phyloP scores from a whole-genome alignment of 2,888 invertebrate genomes.

The Pollenia labialis region DNA sequence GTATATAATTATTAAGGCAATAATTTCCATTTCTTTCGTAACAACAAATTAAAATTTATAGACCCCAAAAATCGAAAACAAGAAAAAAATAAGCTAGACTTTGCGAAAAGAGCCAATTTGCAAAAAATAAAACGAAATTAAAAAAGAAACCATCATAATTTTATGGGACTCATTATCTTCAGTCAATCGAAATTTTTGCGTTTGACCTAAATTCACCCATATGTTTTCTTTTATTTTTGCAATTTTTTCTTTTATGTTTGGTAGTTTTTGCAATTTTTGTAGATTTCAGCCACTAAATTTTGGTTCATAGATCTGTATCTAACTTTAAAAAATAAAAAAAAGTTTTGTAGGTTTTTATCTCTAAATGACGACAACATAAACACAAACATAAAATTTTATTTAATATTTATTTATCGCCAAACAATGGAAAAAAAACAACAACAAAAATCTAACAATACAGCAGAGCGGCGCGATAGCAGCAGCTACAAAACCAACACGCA shows the following conservation, averaged over 20 bases:
- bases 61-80: constrained; percentile 4
- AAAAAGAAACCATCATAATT: constrained; percentile 56
- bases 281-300: constrained; percentile 34
- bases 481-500: constrained; percentile 38
- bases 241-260: not conserved
- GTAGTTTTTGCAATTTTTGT: not conserved
- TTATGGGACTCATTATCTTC: constrained; percentile 60
- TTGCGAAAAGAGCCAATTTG: constrained; percentile 41
- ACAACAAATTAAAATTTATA: constrained; percentile 51
- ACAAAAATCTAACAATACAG: constrained; percentile 30
- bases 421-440: constrained; percentile 40
- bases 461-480: not conserved
- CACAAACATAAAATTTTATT: constrained; percentile 25
- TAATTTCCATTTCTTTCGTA: constrained; percentile 4
- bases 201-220: constrained; percentile 68
- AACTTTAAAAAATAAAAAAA: constrained; percentile 18
- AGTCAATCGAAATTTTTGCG: constrained; percentile 53
- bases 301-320: constrained; percentile 48
- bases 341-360: constrained; percentile 54
- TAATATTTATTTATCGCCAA: constrained; percentile 45
- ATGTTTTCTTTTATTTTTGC: constrained; percentile 53
- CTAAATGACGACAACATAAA: constrained; percentile 61
- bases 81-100: constrained; percentile 27
- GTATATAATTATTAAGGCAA: constrained; percentile 10
- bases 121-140: constrained; percentile 14